These are phyloP conservation scores for Lamprotornis superbus DNA, from an alignment of 2,113 vertebrate species.

Conservation along the genomic window DNA sequence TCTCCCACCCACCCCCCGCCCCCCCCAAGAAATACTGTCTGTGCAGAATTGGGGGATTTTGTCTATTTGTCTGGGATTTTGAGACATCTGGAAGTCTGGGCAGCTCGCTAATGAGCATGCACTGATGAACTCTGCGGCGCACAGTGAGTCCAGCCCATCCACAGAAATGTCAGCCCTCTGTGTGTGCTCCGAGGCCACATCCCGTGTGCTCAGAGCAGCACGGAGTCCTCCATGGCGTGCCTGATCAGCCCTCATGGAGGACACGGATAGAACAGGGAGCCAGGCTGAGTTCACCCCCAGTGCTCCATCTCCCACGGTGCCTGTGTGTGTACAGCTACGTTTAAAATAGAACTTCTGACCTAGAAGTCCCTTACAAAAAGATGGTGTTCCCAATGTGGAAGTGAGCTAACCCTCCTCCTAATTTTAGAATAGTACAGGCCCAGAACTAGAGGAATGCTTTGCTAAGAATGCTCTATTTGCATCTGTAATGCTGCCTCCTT, in stretches of 20 bases:
- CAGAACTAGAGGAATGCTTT: background rate
- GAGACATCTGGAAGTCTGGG: conserved; percentile 64
- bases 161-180: background rate
- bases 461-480: background rate
- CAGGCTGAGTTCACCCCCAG: background rate
- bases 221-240: background rate
- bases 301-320: background rate
- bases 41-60: conserved; percentile 29
- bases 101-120: conserved; percentile 40
- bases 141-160: background rate
- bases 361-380: background rate
- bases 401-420: background rate
- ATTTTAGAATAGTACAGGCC: background rate
- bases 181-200: background rate
- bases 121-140: conserved; percentile 21
- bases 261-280: fast-evolving
- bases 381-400: background rate
- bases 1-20: background rate
- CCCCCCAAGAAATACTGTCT: background rate
- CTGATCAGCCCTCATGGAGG: background rate
- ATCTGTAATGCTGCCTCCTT: background rate
- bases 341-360: conserved; percentile 1
- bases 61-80: conserved; percentile 60
- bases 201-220: background rate
- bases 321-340: background rate